These are phyloP conservation scores for Stichodactyla helianthus DNA, from an alignment of 64 coral and sea anemone species.

Conservation along the genomic window DNA sequence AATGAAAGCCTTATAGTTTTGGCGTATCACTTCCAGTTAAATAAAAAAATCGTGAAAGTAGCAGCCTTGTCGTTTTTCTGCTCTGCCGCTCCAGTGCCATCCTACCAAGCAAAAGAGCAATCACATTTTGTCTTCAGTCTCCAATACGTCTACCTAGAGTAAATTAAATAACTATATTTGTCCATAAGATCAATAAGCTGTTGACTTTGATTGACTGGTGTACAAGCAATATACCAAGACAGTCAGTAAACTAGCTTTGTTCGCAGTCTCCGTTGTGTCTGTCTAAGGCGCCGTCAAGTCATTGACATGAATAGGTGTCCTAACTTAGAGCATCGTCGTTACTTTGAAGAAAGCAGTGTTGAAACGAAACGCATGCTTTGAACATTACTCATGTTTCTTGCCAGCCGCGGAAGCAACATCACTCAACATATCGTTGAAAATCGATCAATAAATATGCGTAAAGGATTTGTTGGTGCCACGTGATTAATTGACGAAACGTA, in stretches of 20 bases:
- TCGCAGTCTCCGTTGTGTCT: not conserved
- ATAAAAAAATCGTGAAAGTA: too few species aligned
- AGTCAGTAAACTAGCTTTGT: not conserved
- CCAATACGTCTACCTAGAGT: not conserved
- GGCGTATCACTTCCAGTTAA: too few species aligned
- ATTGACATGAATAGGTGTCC: not conserved
- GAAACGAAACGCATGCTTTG: too few species aligned
- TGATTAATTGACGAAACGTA: too few species aligned
- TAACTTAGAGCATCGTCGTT: not conserved
- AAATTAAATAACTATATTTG: not conserved
- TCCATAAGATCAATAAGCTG: not conserved
- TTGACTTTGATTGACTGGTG: not conserved
- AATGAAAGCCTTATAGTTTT: too few species aligned
- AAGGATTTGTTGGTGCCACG: too few species aligned
- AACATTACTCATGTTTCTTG: too few species aligned
- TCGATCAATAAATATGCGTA: too few species aligned
- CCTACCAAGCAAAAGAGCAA: not conserved
- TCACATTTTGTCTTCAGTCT: not conserved
- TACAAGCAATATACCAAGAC: not conserved
- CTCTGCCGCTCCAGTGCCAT: too few species aligned
- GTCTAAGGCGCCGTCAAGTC: not conserved
- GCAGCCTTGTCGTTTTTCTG: too few species aligned
- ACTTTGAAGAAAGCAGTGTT: not conserved
- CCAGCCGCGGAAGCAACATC: too few species aligned
- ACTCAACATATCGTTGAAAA: too few species aligned